Evolutionary conservation across 92 coral and sea anemone species (phyloP), one percentile per base, ranked within the genome.

Genomic region (Porites rus): DNA sequence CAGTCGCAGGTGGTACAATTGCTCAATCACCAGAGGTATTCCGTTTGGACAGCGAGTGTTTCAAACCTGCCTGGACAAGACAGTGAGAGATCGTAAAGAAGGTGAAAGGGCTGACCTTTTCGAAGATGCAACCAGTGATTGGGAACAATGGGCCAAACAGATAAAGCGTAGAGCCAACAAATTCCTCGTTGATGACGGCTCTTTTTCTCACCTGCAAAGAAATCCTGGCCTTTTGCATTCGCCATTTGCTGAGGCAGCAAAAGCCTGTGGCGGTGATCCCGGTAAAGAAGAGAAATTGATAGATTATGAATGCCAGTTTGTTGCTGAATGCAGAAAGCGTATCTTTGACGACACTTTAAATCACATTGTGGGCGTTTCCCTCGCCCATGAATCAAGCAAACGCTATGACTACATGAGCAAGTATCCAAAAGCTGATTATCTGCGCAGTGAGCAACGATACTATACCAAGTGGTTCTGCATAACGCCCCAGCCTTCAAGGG

Each of bases 391-490:
- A 53, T 53, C 28, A 66, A 72, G 80, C 16, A 63, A 78, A n/a
- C 69, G 72, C 8, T 51, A 51, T 38, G 86, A 72, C 54, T 79
- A 79, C 64, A 65, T 78, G 20, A 58, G 79, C 2, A 60, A 52
- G 63, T 61, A 69, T 61, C 14, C 65, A 51, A 43, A 8, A 1
- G 25, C 24, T 59, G 76, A 87, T 67, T 79, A 79, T 73, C 60
- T 84, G 18, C 58, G 58, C 16, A 87, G 90, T 51, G 43, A 66
- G 7, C 90, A 87, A 54, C 84, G 84, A 8, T 87, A 54, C 84
- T 78, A 8, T 87, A 87, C 75, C 86, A 87, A 74, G 81, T 87
- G 74, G 90, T 87, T 5, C 60, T 87, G 7, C 69, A 87, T 79
- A 87, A 80, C 31, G 69, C 78, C 16, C 72, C 59, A 54, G 90